A percentile compares a stretch with the other conserved stretches of the same genome.
Evolutionary conservation across 35 echinoderm and acorn worm species (phyloP).

Genomic region (Patiria miniata): DNA sequence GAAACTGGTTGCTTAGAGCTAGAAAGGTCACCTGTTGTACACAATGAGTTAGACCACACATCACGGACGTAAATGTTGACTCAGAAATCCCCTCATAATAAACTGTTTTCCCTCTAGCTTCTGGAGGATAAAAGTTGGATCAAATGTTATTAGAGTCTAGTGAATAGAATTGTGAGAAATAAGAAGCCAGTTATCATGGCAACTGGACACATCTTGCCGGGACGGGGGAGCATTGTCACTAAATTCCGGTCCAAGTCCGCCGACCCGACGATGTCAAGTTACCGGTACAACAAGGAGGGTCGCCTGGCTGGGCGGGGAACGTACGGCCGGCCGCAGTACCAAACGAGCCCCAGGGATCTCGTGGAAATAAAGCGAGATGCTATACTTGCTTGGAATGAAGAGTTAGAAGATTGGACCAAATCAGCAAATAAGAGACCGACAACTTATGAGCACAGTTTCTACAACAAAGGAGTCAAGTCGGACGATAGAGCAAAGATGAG

Average conservation of each 20-base stretch:
- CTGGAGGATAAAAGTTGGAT: not conserved
- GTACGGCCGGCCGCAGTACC: not conserved
- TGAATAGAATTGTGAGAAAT: not conserved
- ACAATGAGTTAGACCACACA: not conserved
- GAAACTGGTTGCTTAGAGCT: slow-evolving; percentile 3
- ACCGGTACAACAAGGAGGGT: slow-evolving; percentile 49
- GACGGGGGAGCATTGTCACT: slow-evolving; percentile 68
- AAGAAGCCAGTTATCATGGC: slow-evolving; percentile 57
- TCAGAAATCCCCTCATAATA: not conserved
- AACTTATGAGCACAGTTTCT: slow-evolving; percentile 89
- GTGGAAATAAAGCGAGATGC: slow-evolving; percentile 66
- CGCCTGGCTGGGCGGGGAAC: slow-evolving; percentile 16
- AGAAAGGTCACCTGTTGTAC: slow-evolving; percentile 14
- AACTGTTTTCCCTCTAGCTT: not conserved
- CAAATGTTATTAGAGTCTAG: slow-evolving; percentile 12
- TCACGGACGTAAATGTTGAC: not conserved
- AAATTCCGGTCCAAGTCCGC: slow-evolving; percentile 88
- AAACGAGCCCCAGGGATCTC: slow-evolving; percentile 17
- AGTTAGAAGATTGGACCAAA: slow-evolving; percentile 85
- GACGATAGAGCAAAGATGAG: slow-evolving; percentile 49
- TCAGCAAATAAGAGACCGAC: slow-evolving; percentile 84
- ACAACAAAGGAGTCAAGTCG: slow-evolving; percentile 59
- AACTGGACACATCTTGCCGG: slow-evolving; percentile 94
- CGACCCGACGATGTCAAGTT: slow-evolving; percentile 85
- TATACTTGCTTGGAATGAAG: slow-evolving; percentile 72